Evolutionary conservation across 2,888 invertebrate genomes (phyloP).

Genomic region (Caenorhabditis sp.): DNA sequence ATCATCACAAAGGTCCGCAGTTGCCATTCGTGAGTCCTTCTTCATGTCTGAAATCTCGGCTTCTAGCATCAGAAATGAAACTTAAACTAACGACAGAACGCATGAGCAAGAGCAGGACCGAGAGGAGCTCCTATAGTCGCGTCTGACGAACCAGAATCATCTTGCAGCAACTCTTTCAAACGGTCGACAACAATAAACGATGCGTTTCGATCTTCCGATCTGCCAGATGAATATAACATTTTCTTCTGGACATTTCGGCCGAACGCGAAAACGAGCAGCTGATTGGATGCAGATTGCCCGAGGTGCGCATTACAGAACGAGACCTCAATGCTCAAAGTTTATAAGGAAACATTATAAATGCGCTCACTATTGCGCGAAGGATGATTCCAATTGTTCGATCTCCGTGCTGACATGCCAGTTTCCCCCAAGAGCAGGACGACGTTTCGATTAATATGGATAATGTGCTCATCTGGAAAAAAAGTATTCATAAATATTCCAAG

Average conservation of each 20-base stretch:
- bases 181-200: constrained; percentile 58
- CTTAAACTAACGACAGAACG: constrained; percentile 69
- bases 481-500: background rate
- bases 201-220: constrained; percentile 51
- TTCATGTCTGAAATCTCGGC: constrained; percentile 62
- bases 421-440: constrained; percentile 71
- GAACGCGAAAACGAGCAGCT: constrained; percentile 68
- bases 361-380: constrained; percentile 63
- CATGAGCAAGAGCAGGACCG: constrained; percentile 68
- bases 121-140: constrained; percentile 50
- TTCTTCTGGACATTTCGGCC: constrained; percentile 64
- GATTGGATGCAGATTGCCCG: constrained; percentile 68
- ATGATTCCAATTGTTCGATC: constrained; percentile 56
- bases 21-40: constrained; percentile 37
- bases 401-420: constrained; percentile 61
- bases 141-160: constrained; percentile 43
- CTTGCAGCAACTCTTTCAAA: constrained; percentile 43
- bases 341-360: background rate
- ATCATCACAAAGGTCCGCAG: constrained; percentile 52
- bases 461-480: constrained; percentile 64
- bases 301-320: constrained; percentile 71
- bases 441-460: constrained; percentile 69
- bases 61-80: background rate
- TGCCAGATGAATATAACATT: constrained; percentile 66
- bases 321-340: constrained; percentile 46